These are phyloP conservation scores for Stegophylla sp. DNA, from an alignment of 2,888 invertebrate genomes.

Conservation along the genomic window DNA sequence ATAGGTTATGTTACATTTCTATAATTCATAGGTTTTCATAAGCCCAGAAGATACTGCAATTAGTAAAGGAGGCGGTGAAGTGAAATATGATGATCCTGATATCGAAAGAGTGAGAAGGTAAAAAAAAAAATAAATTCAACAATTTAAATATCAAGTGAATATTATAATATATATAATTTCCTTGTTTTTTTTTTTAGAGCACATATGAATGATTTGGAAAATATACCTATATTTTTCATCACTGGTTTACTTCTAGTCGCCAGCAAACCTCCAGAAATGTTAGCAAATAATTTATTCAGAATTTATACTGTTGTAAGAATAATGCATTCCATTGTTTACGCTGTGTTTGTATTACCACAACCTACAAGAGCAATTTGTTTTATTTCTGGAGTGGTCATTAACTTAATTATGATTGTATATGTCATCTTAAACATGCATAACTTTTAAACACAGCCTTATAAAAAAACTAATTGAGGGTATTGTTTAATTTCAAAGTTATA, in stretches of 20 bases:
- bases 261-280: constrained; percentile 61
- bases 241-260: constrained; percentile 62
- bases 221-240: constrained; percentile 62
- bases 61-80: constrained; percentile 40
- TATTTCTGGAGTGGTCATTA: constrained; percentile 60
- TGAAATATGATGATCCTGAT: constrained; percentile 62
- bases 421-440: constrained; percentile 60
- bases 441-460: constrained; percentile 44
- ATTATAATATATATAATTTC: background rate
- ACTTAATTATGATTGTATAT: constrained; percentile 61
- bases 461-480: background rate
- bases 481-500: too few species aligned
- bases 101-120: constrained; percentile 62
- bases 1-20: too few species aligned
- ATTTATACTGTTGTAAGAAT: constrained; percentile 62
- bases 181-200: constrained; percentile 60
- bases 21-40: constrained; percentile 61
- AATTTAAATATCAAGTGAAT: background rate
- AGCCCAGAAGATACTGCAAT: constrained; percentile 61
- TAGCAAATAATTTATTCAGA: constrained; percentile 62
- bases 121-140: constrained; percentile 41
- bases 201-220: constrained; percentile 62
- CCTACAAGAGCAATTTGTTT: constrained; percentile 61
- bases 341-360: constrained; percentile 61
- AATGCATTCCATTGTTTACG: constrained; percentile 61